phyloP scores from a whole-genome alignment of 2,797 vertebrate genomes.

The Xiphophorus birchmanni region DNA sequence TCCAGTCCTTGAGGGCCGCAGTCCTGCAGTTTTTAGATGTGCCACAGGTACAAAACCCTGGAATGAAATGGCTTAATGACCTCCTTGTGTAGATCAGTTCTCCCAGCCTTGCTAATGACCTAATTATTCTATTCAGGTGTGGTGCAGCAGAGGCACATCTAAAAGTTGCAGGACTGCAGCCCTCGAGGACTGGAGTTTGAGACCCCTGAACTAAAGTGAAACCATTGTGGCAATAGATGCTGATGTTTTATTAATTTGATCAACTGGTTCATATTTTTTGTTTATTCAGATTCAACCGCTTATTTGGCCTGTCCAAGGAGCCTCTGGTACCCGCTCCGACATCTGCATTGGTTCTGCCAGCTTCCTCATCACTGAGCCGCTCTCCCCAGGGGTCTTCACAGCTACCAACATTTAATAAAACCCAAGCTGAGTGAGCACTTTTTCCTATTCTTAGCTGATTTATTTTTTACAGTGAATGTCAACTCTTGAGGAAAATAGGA shows the following conservation, averaged over 20 bases:
- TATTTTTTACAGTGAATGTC: not conserved
- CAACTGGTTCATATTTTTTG: not conserved
- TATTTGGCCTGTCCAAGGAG: slow-evolving; percentile 78
- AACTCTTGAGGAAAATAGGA: not conserved
- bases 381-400: slow-evolving; percentile 60
- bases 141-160: no score
- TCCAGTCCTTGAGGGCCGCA: no score
- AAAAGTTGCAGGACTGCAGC: no score
- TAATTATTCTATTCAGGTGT: no score
- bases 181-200: no score
- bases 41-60: no score
- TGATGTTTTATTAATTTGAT: not conserved
- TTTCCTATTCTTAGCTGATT: slow-evolving; percentile 1
- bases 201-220: not conserved
- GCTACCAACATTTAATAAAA: slow-evolving; percentile 52
- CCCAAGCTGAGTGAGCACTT: slow-evolving; percentile 73
- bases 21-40: no score
- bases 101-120: no score
- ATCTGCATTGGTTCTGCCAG: slow-evolving; percentile 35
- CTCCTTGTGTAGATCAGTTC: no score
- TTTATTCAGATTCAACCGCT: slow-evolving; percentile 79
- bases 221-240: not conserved
- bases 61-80: no score
- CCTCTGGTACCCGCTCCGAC: slow-evolving; percentile 68
- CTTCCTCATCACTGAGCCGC: slow-evolving; percentile 44